Evolutionary conservation across 2,797 vertebrate species (phyloP).

Genomic region (Rousettus madagascariensis): DNA sequence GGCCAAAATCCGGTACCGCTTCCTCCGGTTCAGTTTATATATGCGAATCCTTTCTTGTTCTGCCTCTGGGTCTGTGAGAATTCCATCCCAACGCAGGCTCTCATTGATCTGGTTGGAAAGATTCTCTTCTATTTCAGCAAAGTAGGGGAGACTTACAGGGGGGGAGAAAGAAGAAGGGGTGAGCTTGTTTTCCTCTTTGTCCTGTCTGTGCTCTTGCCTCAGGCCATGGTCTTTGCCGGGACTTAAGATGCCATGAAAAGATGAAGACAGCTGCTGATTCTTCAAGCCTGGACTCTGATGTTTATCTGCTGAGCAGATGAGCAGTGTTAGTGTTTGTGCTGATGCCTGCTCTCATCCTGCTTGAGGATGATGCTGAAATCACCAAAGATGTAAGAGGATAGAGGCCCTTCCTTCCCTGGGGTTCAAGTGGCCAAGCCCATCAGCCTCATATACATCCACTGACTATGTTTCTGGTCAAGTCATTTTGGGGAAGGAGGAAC

Average conservation of each 20-base stretch:
- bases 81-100: conserved; percentile 91
- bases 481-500: neutral
- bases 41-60: conserved; percentile 88
- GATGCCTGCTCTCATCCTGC: neutral
- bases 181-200: neutral
- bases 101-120: conserved; percentile 75
- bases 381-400: neutral
- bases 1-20: conserved; percentile 84
- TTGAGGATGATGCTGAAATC: neutral
- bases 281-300: conserved; percentile 65
- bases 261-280: neutral
- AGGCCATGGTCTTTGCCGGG: conserved; percentile 33
- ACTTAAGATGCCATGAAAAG: conserved; percentile 30
- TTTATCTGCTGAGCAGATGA: conserved; percentile 84
- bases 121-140: neutral
- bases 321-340: neutral
- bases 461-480: neutral
- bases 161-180: neutral
- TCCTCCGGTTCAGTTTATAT: conserved; percentile 89
- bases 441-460: fast-evolving
- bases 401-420: neutral
- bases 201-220: conserved; percentile 35
- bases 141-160: neutral
- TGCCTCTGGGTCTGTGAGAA: conserved; percentile 87
- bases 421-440: neutral